Percentiles rank a stretch among this genome's conserved stretches.
phyloP scores from a whole-genome alignment of 2,888 invertebrate genomes.

The Ctenicera cuprea region DNA sequence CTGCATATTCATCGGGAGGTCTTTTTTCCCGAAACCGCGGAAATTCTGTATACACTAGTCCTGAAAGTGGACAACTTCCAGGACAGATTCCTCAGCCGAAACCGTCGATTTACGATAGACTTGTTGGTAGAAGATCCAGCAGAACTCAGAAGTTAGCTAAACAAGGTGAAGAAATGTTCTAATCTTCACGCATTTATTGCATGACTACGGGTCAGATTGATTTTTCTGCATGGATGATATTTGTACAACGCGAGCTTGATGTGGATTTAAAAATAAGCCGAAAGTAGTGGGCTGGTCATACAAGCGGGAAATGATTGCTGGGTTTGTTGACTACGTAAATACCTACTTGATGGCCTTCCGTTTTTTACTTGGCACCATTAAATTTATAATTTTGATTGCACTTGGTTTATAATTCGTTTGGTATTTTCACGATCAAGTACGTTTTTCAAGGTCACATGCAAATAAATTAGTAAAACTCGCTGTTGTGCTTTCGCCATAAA shows the following conservation, averaged over 20 bases:
- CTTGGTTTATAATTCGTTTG: constrained; percentile 8
- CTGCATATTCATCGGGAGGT: constrained; percentile 88
- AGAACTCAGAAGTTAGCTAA: constrained; percentile 81
- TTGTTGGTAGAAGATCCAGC: constrained; percentile 88
- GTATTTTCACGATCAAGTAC: constrained; percentile 13
- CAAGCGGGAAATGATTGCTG: constrained; percentile 4
- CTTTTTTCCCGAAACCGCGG: constrained; percentile 86
- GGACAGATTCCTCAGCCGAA: constrained; percentile 76
- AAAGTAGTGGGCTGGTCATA: constrained; percentile 2
- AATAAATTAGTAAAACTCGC: too few relatives aligned
- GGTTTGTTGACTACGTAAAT: constrained; percentile 9
- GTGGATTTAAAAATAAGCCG: background rate
- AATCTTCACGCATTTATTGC: background rate
- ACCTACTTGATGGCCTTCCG: constrained; percentile 35
- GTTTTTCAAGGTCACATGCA: background rate
- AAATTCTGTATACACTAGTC: constrained; percentile 82
- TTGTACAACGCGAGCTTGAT: background rate
- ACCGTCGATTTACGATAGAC: constrained; percentile 88
- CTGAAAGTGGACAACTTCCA: constrained; percentile 74
- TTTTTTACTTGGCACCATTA: constrained; percentile 30
- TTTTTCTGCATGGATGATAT: background rate
- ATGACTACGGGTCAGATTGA: background rate
- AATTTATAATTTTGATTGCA: constrained; percentile 22
- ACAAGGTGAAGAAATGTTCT: constrained; percentile 77
- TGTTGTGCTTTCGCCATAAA: too few relatives aligned